These are phyloP conservation scores for Brachypterus glaber DNA, from an alignment of 2,888 invertebrate genomes.

Conservation along the genomic window DNA sequence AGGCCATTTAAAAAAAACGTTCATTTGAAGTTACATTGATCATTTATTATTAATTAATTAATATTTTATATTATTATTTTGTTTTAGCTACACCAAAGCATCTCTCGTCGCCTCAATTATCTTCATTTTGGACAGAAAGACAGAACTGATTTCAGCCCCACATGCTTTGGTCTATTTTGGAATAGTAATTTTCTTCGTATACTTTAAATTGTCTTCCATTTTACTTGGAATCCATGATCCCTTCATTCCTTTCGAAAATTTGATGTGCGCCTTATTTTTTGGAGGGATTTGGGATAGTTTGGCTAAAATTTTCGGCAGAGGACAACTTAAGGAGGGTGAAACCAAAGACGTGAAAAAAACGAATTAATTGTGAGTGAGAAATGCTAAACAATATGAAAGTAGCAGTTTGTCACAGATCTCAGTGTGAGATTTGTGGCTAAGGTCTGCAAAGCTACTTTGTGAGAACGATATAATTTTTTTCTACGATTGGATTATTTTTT, in stretches of 20 bases:
- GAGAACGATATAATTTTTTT: too few species aligned
- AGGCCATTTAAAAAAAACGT: too few species aligned
- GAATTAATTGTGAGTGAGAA: conserved; percentile 60
- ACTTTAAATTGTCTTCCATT: conserved; percentile 93
- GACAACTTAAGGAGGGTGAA: conserved; percentile 67
- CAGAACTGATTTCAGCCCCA: conserved; percentile 90
- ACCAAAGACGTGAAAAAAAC: conserved; percentile 74
- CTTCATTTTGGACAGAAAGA: conserved; percentile 94
- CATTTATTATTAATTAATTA: too few species aligned
- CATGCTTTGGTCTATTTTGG: conserved; percentile 96
- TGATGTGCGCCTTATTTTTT: conserved; percentile 92
- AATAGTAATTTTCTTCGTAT: conserved; percentile 93
- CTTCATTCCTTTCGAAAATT: conserved; percentile 96
- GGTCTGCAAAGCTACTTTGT: too few species aligned
- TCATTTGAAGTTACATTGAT: too few species aligned
- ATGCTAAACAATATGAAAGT: too few species aligned
- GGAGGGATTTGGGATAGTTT: conserved; percentile 98
- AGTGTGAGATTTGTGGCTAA: too few species aligned
- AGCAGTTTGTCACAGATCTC: too few species aligned
- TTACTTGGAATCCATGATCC: conserved; percentile 97
- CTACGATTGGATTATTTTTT: too few species aligned
- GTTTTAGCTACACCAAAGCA: conserved; percentile 88
- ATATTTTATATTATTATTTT: conserved; percentile 13
- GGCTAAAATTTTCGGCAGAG: conserved; percentile 76
- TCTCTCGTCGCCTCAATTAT: conserved; percentile 91